Conservation (phyloP, 2,888 invertebrate genomes). For the Acanthosepion esculentum region DNA sequence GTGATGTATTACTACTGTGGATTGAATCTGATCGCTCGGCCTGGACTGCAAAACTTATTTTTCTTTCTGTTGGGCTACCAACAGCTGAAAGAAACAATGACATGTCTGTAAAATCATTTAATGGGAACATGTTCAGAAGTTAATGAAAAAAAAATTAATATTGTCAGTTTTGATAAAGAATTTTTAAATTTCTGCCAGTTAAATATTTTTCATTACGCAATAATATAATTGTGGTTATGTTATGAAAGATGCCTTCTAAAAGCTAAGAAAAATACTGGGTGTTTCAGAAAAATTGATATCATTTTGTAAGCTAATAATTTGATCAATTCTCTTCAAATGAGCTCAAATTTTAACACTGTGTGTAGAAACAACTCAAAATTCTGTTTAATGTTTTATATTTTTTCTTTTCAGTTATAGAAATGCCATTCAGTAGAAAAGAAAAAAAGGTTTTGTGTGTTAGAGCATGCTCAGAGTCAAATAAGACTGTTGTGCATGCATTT, state of each 20-base stretch:
- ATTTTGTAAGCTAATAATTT: too few relatives aligned
- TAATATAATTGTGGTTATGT: not conserved
- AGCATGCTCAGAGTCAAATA: too few relatives aligned
- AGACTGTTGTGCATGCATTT: too few relatives aligned
- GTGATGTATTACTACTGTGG: conserved; percentile 73
- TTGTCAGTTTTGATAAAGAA: not conserved
- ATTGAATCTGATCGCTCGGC: conserved; percentile 74
- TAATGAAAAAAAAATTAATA: not conserved
- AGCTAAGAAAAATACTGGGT: too few relatives aligned
- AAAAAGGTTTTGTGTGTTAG: too few relatives aligned
- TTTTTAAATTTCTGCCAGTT: not conserved
- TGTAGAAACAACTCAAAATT: too few relatives aligned
- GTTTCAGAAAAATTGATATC: too few relatives aligned
- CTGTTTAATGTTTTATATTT: too few relatives aligned
- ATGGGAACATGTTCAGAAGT: not conserved
- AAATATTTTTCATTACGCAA: not conserved
- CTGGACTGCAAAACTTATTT: conserved; percentile 75
- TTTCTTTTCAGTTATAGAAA: too few relatives aligned
- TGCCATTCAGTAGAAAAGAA: too few relatives aligned
- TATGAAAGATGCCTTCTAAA: not conserved
- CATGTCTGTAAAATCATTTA: not conserved
- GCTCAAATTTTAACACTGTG: too few relatives aligned
- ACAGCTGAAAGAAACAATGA: conserved; percentile 50
- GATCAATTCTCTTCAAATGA: too few relatives aligned
- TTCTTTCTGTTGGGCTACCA: conserved; percentile 73